Evolutionary conservation across 2,113 vertebrate species (phyloP).

Genomic region (Caranx melampygus): DNA sequence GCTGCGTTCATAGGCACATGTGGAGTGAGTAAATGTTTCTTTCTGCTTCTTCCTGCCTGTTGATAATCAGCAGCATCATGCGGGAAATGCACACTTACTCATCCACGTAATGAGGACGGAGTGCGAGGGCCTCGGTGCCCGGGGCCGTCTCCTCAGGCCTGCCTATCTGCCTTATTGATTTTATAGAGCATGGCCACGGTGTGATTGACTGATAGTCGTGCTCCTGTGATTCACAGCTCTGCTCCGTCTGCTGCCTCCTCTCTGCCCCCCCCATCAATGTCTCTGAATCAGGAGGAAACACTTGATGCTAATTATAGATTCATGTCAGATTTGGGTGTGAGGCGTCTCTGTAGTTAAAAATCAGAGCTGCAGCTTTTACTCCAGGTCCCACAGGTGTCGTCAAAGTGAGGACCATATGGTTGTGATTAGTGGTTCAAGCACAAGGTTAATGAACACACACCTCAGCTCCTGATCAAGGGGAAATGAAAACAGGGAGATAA

Average conservation of each 20-base stretch:
- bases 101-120: conserved; percentile 63
- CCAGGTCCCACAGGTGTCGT: conserved; percentile 42
- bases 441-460: conserved; percentile 72
- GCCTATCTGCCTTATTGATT: conserved; percentile 63
- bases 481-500: conserved; percentile 56
- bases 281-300: conserved; percentile 13
- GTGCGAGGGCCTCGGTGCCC: conserved; percentile 23
- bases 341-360: conserved; percentile 5
- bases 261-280: not conserved
- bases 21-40: conserved; percentile 72
- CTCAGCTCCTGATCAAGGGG: conserved; percentile 59
- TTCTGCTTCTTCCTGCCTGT: conserved; percentile 84
- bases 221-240: conserved; percentile 30
- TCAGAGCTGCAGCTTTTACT: conserved; percentile 29
- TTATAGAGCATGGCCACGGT: conserved; percentile 47
- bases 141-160: conserved; percentile 12
- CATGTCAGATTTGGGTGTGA: not conserved
- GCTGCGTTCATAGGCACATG: conserved; percentile 73
- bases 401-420: conserved; percentile 57
- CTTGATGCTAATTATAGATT: conserved; percentile 27
- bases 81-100: conserved; percentile 84
- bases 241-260: not conserved
- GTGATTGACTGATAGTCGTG: conserved; percentile 70
- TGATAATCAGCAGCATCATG: conserved; percentile 86
- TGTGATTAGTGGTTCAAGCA: conserved; percentile 68